Conservation (phyloP, 2,113 vertebrate species). For the Vicugna pacos region DNA sequence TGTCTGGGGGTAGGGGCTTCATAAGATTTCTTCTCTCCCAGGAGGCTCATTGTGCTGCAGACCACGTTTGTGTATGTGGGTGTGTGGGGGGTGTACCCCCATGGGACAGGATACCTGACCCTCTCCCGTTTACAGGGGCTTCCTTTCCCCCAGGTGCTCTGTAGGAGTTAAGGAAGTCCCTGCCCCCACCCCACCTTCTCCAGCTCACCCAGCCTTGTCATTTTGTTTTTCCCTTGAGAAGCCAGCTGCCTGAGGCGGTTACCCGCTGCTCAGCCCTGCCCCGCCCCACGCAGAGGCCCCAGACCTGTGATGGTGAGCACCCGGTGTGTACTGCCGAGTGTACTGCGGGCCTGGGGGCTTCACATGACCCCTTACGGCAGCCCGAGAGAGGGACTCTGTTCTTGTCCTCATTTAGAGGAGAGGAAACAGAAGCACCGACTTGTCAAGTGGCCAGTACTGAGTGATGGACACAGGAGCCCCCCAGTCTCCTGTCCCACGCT, state of each 20-base stretch:
- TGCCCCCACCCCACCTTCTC: not conserved
- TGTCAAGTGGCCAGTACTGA: not conserved
- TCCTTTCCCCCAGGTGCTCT: accelerated
- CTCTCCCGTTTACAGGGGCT: not conserved
- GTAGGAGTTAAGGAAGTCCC: not conserved
- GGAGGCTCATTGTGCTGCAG: not conserved
- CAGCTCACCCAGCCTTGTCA: not conserved
- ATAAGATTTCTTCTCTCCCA: not conserved
- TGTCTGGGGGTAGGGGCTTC: too few relatives aligned
- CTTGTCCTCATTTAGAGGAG: not conserved
- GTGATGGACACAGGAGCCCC: not conserved
- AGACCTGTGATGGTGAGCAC: accelerated
- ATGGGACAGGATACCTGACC: accelerated
- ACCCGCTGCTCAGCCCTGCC: too few relatives aligned
- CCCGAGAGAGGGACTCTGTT: not conserved
- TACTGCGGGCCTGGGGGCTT: not conserved
- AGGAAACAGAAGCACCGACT: not conserved
- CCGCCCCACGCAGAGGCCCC: accelerated
- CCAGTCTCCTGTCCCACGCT: not conserved
- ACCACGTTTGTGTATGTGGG: accelerated
- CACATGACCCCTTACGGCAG: accelerated
- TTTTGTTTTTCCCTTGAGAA: not conserved
- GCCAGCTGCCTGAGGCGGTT: accelerated
- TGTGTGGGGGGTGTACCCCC: accelerated
- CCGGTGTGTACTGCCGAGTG: not conserved